Conservation (phyloP, 2,113 vertebrate genomes). For the Psammodynastes pulverulentus region DNA sequence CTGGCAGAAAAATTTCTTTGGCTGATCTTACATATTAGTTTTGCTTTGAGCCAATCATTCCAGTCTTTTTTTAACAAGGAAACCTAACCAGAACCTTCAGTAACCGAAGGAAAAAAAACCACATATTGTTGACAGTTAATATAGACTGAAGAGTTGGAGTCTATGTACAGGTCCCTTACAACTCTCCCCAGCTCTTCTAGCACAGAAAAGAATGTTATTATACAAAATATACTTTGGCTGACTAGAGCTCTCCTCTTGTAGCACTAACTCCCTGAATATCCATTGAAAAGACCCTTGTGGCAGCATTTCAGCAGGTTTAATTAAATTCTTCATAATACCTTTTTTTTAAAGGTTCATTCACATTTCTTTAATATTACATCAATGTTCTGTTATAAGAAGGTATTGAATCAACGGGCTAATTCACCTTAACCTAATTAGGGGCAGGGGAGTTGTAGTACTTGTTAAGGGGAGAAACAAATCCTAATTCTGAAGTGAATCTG, state of each 20-base stretch:
- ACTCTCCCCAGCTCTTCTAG: background rate
- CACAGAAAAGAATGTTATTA: background rate
- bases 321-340: constrained; percentile 6
- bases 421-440: constrained; percentile 46
- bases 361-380: constrained; percentile 55
- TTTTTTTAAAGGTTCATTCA: constrained; percentile 55
- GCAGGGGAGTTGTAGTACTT: background rate
- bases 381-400: constrained; percentile 62
- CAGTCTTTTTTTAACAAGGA: background rate
- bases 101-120: background rate
- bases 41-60: background rate
- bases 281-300: constrained; percentile 50
- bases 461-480: constrained; percentile 62
- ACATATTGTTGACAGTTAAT: background rate
- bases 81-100: background rate
- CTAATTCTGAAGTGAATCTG: constrained; percentile 41
- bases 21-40: background rate
- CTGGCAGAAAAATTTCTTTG: background rate
- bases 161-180: background rate
- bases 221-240: background rate
- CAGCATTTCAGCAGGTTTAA: constrained; percentile 48
- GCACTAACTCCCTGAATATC: background rate
- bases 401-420: constrained; percentile 67
- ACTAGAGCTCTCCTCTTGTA: background rate
- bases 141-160: background rate